Evolutionary conservation across 2,888 invertebrate species (phyloP), one percentile per base, ranked within the genome.

Genomic region (Agriopis aurantiaria): DNA sequence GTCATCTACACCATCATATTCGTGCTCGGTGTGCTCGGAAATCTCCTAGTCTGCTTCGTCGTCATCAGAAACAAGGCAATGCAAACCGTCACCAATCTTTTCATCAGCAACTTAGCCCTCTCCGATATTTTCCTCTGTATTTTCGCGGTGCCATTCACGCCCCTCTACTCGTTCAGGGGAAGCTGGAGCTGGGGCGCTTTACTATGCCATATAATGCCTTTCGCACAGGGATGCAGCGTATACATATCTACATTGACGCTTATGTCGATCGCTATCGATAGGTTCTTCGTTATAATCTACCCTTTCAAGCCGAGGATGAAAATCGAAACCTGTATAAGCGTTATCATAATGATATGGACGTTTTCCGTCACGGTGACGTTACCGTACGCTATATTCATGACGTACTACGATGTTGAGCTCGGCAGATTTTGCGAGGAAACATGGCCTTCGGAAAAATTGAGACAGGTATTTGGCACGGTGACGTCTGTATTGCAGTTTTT

Each of bases 1-100:
- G 93, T 97, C 69, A 83, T 98, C 72, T 99, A 99, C 90, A 96
- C 96, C 8, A 95, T 96, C 12, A 98, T 99, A 75, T 99, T 99
- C 87, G 95, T 98, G 0, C 94, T 98, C 55, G 99, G 99, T 3
- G 95, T 98, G 0, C 96, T 97, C 79, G 99, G 99, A 0, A 99
- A 99, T 89, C 95, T 97, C 0, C 93, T 99, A 17, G 99, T 99
- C 33, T 98, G 98, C 84, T 99, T 97, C 85, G 99, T 99, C 14
- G 99, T 99, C 8, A 95, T 97, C 48, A 95, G 98, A 45, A 99
- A 99, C 91, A 97, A 97, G 78, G 97, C 98, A 43, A 99, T 99
- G 99, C 99, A 99, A 87, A 99, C 99, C 0, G 99, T 99, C 49
- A 99, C 99, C 5, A 99, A 99, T 88, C 96, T 99, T 63, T 99